Base-by-base conservation (phyloP, 2,797 vertebrate species). In the Helicolenus hilgendorfi region DNA sequence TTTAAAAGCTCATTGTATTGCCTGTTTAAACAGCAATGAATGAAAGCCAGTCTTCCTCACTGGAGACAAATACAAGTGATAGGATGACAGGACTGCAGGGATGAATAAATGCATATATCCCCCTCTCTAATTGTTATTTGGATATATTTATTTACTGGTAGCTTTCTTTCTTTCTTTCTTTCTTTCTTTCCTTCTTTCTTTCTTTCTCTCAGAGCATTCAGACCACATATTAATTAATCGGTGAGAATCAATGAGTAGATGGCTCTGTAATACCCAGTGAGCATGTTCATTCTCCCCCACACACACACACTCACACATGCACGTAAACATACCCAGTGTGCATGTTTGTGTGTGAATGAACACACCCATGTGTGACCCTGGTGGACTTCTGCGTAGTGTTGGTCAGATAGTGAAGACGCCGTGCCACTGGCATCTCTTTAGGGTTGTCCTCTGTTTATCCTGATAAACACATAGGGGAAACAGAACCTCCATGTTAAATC, bases 1-100 rank as follows among this genome's bases (percentile, higher is more conserved):
- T 63, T 84, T 79, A 41, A 85, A 82, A 85, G 72, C 72, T 71
- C 31, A 55, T 38, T 75, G 84, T 76, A 11, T 81, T 81, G 76
- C 27, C 76, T 64, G 71, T 81, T 84, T 85, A 87, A 86, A 68
- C 38, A 36, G 24, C 63, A 81, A 22, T 72, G 59, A 83, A 86
- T 73, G 55, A 73, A 86, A 62, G 56, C 26, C 18, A 18, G 24
- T 64, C 55, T 45, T 56, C 13, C 2, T 60, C 81, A 63, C 41
- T 60, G 60, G 78, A 80, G 69, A 78, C 60, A 70, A 71, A 72
- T 77, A 71, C 53, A 79, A 38, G 72, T 75, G 55, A 83, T 18
- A 8, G 35, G 36, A 56, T 79, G 79, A 81, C 27, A 77, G 60
- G 36, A 31, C 70, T 59, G 55, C 20, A 62, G 65, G 64, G 60